Conservation (phyloP, 30 jellyfish, hydroid and myxozoan species). For the Aurelia sp. region DNA sequence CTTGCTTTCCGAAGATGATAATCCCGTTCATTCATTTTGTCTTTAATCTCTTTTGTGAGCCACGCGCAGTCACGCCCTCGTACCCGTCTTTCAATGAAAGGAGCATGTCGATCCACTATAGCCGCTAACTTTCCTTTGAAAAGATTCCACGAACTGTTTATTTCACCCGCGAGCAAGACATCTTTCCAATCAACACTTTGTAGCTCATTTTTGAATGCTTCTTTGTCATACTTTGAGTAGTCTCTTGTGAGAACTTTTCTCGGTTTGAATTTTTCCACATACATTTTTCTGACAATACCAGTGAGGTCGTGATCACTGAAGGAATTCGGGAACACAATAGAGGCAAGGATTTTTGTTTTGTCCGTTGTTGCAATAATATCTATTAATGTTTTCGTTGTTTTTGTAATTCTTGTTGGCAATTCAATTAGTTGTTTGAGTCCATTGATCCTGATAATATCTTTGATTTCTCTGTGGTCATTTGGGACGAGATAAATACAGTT, state of each 20-base stretch:
- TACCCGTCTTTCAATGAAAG: not conserved
- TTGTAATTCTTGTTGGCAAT: constrained; percentile 32
- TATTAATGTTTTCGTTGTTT: constrained; percentile 49
- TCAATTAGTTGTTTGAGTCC: constrained; percentile 39
- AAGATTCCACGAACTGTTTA: constrained; percentile 57
- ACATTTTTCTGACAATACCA: constrained; percentile 66
- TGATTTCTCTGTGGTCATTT: constrained; percentile 72
- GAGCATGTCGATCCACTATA: constrained; percentile 43
- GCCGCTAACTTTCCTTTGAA: constrained; percentile 44
- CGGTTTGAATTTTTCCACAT: constrained; percentile 56
- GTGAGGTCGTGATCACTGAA: constrained; percentile 73
- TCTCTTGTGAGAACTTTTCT: constrained; percentile 36
- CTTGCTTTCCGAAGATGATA: constrained; percentile 52
- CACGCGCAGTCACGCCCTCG: constrained; percentile 68
- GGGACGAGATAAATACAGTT: constrained; percentile 74
- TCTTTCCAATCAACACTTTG: constrained; percentile 55
- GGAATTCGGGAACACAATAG: constrained; percentile 67
- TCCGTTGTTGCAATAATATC: constrained; percentile 61
- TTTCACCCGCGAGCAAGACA: constrained; percentile 37
- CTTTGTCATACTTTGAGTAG: constrained; percentile 72
- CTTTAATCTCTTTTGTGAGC: constrained; percentile 64
- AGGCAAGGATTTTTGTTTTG: constrained; percentile 41
- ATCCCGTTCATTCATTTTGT: constrained; percentile 46
- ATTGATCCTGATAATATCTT: constrained; percentile 59
- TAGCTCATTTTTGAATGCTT: constrained; percentile 56